These are phyloP conservation scores for Andrena marginata DNA, from an alignment of 2,888 invertebrate genomes.

Conservation along the genomic window DNA sequence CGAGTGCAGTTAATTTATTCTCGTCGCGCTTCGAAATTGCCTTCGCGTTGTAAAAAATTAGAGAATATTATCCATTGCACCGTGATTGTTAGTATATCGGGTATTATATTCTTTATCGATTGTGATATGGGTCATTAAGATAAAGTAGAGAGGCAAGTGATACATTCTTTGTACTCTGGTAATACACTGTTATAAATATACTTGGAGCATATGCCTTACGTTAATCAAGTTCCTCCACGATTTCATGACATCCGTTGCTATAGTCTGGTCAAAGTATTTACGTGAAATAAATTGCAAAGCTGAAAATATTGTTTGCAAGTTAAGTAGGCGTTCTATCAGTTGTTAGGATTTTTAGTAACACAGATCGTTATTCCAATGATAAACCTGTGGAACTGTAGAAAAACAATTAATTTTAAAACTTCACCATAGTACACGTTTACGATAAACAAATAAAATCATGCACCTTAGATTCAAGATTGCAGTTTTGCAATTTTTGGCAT, in stretches of 20 bases:
- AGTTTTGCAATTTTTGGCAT: too few relatives aligned
- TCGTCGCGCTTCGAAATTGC: not conserved
- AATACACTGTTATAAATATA: slow-evolving; percentile 23
- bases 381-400: too few relatives aligned
- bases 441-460: too few relatives aligned
- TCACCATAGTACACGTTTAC: too few relatives aligned
- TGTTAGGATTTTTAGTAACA: not conserved
- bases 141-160: slow-evolving; percentile 11
- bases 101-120: slow-evolving; percentile 46
- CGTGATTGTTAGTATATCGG: not conserved
- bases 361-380: too few relatives aligned
- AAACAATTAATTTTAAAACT: too few relatives aligned
- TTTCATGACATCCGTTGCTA: not conserved
- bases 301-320: not conserved
- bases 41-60: not conserved
- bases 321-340: not conserved
- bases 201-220: not conserved
- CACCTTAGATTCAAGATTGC: too few relatives aligned
- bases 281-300: not conserved
- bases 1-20: not conserved
- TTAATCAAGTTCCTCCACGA: not conserved
- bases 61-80: not conserved
- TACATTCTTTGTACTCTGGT: not conserved
- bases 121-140: slow-evolving; percentile 49
- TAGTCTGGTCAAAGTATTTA: too few relatives aligned